Evolutionary conservation across 2,113 vertebrate species (phyloP), one percentile per base, ranked within the genome.

Genomic region (Baryphthengus martii): DNA sequence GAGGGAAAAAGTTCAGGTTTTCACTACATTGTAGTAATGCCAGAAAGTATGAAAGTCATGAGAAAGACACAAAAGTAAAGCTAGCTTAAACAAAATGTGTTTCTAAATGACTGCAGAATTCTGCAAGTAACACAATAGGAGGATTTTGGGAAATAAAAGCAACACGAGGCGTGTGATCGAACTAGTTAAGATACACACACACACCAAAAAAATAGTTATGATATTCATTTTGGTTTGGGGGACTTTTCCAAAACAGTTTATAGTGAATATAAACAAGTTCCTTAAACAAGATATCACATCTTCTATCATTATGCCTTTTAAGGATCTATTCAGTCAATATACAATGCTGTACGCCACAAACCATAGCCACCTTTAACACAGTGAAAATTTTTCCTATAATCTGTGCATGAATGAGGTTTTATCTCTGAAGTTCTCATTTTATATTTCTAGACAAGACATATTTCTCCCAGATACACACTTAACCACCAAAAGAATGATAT

Each of bases 1-100:
- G 35, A 85, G 44, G 50, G 76, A 55, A 83, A 79, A 94, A 68
- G 33, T 84, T 86, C 68, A 78, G 45, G 79, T 40, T 49, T 80
- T 96, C 7, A 39, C 10, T 52, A 49, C n/a, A 42, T 3, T 78
- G 16, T 45, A n/a, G 29, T 12, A 80, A 52, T 47, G 59, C 7
- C 56, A 44, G 17, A 10, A 79, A 89, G 35, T 42, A 77, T 1
- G 3, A 67, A 95, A 94, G 72, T 91, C 35, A 53, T 45, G 24
- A 55, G 31, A 84, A 93, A 88, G 75, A 74, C 59, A 70, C 7
- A 59, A 33, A 93, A 93, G 33, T 59, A 74, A 87, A 71, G 6
- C 2, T 71, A 77, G 24, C 15, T 90, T 63, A 65, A 88, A 68
- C 17, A 42, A 85, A 75, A 61, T 31, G 24, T 25, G 11, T 45